Conservation (phyloP, 2,797 vertebrate species). For the Staurois parvus region DNA sequence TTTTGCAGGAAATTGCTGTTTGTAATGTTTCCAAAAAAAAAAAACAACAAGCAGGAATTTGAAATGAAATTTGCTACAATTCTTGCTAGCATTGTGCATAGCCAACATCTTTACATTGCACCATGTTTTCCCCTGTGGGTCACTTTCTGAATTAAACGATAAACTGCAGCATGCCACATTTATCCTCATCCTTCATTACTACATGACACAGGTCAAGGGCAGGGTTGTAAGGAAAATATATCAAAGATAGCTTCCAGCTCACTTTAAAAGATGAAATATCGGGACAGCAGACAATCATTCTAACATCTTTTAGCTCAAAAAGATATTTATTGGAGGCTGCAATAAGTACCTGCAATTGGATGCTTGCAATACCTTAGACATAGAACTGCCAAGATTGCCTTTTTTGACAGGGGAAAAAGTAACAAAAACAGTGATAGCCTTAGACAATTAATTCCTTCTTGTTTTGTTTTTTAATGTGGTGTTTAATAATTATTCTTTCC, state of each 20-base stretch:
- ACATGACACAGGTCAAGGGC: conserved; percentile 4
- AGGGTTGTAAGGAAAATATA: conserved; percentile 1
- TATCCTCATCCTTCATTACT: conserved; percentile 3
- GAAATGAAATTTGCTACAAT: too few relatives aligned
- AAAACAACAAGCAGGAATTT: too few relatives aligned
- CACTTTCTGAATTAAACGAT: not conserved
- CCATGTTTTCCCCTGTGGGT: not conserved
- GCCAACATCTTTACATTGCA: not conserved
- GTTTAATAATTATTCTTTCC: too few relatives aligned
- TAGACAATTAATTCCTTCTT: not conserved
- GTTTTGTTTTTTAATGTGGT: too few relatives aligned
- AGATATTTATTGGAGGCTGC: not conserved
- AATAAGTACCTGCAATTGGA: not conserved
- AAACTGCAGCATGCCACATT: not conserved
- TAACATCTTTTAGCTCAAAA: not conserved
- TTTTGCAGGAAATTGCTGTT: too few relatives aligned
- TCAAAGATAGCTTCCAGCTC: conserved; percentile 1
- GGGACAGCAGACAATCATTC: not conserved
- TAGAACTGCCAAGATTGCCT: not conserved
- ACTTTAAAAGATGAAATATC: conserved; percentile 9
- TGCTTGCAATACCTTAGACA: not conserved
- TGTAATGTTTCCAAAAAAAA: too few relatives aligned
- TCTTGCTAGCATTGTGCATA: not conserved
- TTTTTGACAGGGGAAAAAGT: not conserved
- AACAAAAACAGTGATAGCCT: not conserved